Evolutionary conservation across 2,888 invertebrate genomes (phyloP), one percentile per base, ranked within the genome.

Genomic region (Agonum fuliginosum): DNA sequence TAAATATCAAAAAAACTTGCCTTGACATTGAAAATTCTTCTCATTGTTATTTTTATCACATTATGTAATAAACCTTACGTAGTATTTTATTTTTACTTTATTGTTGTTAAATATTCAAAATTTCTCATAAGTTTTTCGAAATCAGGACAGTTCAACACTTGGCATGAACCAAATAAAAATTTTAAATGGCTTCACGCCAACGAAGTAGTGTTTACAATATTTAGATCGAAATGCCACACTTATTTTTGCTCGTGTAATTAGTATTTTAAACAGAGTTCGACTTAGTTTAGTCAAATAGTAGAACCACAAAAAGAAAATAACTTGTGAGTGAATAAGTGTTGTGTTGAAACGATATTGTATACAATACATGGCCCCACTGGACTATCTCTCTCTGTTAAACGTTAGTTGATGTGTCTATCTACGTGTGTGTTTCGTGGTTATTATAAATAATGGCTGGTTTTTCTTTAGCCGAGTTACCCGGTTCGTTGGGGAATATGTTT

Each of bases 381-480:
- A n/a, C n/a, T n/a, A n/a, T 24, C 8, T 10, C 12, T 3, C 12
- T 37, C 0, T 37, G 37, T 10, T 37, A 37, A 8, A 1, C 1
- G n/a, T 37, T 37, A 3, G 37, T 37, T 37, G 0, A n/a, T 8
- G 1, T n/a, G 37, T 3, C 8, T 1, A 34, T 4, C 10, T 2
- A 4, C 1, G n/a, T n/a, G 1, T 3, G 10, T 10, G 3, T 37
- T 37, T 8, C 37, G 8, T 37, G n/a, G 12, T 43, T n/a, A 30
- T 30, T 30, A 30, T 30, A 30, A 8, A 30, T 8, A 8, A 30
- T 30, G 30, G 8, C 4, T 30, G 30, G 30, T 30, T 30, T 30
- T 3, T 30, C 70, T 12, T 78, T 85, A 71, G 83, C 85, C 12
- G 80, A 81, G 12, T 82, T 84, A n/a, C 85, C 83, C 75, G 86